Conservation (phyloP, 1,140 invertebrate genomes). For the Zaprionus kolodkinae region DNA sequence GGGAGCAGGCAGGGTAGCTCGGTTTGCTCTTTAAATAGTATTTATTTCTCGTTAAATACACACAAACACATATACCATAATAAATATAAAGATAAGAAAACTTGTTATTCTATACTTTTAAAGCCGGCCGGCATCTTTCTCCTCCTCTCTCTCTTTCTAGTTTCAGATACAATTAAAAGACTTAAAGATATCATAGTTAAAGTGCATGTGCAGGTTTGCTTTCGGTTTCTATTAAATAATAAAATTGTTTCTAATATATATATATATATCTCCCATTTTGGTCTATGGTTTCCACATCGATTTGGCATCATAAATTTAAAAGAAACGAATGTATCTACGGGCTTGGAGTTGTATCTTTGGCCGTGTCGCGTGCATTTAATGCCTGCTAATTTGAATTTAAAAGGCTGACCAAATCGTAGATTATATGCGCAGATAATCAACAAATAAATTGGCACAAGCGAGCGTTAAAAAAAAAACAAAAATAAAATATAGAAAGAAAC, state of each 20-base stretch:
- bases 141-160: background rate
- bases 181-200: slow-evolving; percentile 6
- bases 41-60: slow-evolving; percentile 6
- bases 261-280: too few species aligned
- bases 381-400: slow-evolving; percentile 79
- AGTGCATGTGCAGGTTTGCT: slow-evolving; percentile 50
- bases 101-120: slow-evolving; percentile 26
- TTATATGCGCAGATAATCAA: slow-evolving; percentile 77
- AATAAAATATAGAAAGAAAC: background rate
- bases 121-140: slow-evolving; percentile 33
- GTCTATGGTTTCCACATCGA: background rate
- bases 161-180: background rate
- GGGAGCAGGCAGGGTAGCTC: background rate
- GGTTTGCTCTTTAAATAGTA: slow-evolving; percentile 25
- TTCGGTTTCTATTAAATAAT: background rate
- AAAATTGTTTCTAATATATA: too few species aligned
- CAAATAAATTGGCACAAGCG: slow-evolving; percentile 76
- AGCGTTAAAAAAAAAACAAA: slow-evolving; percentile 37
- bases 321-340: background rate
- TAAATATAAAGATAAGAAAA: slow-evolving; percentile 28
- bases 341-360: slow-evolving; percentile 31
- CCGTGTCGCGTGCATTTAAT: slow-evolving; percentile 74
- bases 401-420: slow-evolving; percentile 73
- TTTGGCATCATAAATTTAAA: slow-evolving; percentile 1
- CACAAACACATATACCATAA: slow-evolving; percentile 12